Evolutionary conservation across 2,888 invertebrate genomes (phyloP).

Genomic region (Drosophila stalkeri): DNA sequence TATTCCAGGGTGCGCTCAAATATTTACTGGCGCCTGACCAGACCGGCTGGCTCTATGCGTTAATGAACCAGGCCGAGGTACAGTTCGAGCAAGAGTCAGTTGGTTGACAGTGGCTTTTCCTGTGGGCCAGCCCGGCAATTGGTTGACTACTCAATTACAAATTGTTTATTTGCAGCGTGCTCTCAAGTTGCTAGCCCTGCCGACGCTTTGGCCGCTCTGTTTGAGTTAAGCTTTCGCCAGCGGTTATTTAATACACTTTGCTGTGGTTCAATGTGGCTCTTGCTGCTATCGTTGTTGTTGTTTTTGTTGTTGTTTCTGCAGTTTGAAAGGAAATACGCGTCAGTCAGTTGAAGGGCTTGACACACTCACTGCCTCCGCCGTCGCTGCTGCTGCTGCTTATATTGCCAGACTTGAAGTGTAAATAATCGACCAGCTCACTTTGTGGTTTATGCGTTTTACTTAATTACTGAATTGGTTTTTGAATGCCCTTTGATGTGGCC

Average conservation of each 20-base stretch:
- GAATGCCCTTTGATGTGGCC: conserved; percentile 79
- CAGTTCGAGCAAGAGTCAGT: conserved; percentile 5
- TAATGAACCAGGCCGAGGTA: conserved; percentile 47
- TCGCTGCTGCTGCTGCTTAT: neutral
- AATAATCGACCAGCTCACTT: conserved; percentile 70
- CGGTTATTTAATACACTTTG: conserved; percentile 77
- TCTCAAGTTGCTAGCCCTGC: conserved; percentile 50
- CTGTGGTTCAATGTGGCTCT: conserved; percentile 38
- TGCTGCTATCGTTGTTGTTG: conserved; percentile 9
- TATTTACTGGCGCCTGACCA: conserved; percentile 58
- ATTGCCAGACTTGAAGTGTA: conserved; percentile 56
- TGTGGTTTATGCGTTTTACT: conserved; percentile 79
- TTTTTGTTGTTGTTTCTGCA: conserved; percentile 28
- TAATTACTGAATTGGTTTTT: conserved; percentile 78
- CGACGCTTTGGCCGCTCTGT: conserved; percentile 39
- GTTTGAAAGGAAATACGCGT: conserved; percentile 47
- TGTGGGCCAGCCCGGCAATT: conserved; percentile 29
- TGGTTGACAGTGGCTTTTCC: conserved; percentile 12
- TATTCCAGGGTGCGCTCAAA: conserved; percentile 42
- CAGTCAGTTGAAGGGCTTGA: conserved; percentile 43
- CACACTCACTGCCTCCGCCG: conserved; percentile 47
- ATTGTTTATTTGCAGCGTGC: conserved; percentile 58
- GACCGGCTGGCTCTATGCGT: conserved; percentile 28
- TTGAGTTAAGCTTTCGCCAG: conserved; percentile 70
- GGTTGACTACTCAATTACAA: conserved; percentile 74